Conservation (phyloP, 2,888 invertebrate genomes). For the Strigamia transsilvanica region DNA sequence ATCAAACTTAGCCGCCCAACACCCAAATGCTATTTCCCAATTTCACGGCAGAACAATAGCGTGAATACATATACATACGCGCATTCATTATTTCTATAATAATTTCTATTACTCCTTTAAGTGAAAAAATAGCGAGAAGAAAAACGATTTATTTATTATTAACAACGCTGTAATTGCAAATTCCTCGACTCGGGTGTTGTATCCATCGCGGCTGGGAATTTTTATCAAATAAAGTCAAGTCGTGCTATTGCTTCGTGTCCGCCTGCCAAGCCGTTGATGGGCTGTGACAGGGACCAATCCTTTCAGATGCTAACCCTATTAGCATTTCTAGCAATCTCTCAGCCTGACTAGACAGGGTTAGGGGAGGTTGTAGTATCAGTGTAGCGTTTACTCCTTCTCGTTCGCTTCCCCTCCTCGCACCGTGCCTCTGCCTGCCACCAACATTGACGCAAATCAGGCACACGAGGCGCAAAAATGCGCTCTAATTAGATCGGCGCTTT, state of each 20-base stretch:
- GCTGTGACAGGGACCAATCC: conserved; percentile 30
- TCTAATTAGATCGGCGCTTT: conserved; percentile 48
- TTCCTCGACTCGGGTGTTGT: neutral
- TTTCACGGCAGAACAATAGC: neutral
- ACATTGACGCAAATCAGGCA: conserved; percentile 50
- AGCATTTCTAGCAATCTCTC: conserved; percentile 39
- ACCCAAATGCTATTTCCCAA: conserved; percentile 12
- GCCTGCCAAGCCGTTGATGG: conserved; percentile 40
- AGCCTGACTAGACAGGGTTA: conserved; percentile 22
- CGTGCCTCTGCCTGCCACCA: conserved; percentile 1
- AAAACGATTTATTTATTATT: too few species aligned
- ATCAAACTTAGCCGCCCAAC: conserved; percentile 29
- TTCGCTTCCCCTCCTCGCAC: conserved; percentile 23
- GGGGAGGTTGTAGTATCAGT: conserved; percentile 11
- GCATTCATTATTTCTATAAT: too few species aligned
- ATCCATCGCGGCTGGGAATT: neutral
- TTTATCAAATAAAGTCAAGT: conserved; percentile 24
- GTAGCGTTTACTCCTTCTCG: conserved; percentile 6
- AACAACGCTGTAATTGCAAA: neutral
- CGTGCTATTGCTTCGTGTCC: neutral
- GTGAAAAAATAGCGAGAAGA: too few species aligned
- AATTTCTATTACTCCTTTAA: too few species aligned
- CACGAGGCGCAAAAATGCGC: conserved; percentile 46
- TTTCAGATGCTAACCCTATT: conserved; percentile 32
- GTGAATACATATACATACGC: neutral